These are phyloP conservation scores for Plectropomus leopardus DNA, from an alignment of 2,113 vertebrate species.

Conservation along the genomic window DNA sequence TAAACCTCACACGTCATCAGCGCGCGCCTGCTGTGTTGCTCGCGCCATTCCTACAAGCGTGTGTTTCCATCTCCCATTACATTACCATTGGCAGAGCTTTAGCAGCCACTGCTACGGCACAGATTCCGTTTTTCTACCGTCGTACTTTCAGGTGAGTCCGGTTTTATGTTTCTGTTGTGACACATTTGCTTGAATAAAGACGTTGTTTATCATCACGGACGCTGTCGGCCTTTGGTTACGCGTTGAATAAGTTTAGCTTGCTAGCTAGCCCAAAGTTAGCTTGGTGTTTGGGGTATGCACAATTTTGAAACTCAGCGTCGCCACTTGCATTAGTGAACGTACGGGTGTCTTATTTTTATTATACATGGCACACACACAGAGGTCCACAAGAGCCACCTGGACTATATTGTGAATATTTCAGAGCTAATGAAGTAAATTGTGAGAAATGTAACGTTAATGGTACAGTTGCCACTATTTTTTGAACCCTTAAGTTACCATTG, in stretches of 20 bases:
- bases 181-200: neutral
- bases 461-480: neutral
- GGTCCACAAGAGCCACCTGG: neutral
- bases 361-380: neutral
- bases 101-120: constrained; percentile 11
- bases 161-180: neutral
- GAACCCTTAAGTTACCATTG: neutral
- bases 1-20: constrained; percentile 66
- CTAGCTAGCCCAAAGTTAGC: constrained; percentile 71
- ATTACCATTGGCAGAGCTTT: constrained; percentile 46
- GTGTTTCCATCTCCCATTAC: constrained; percentile 65
- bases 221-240: constrained; percentile 22
- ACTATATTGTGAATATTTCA: neutral
- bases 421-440: neutral
- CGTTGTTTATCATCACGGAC: neutral
- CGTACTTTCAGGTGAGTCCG: constrained; percentile 69
- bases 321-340: neutral
- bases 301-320: neutral
- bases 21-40: constrained; percentile 55
- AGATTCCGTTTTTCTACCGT: constrained; percentile 27
- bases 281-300: constrained; percentile 11
- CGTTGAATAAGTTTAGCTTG: constrained; percentile 63
- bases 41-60: constrained; percentile 81
- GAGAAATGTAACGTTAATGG: neutral
- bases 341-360: neutral